Percentiles rank a stretch among this genome's conserved stretches.
Evolutionary conservation across 2,888 invertebrate genomes (phyloP).

Genomic region (Magallana nippona): DNA sequence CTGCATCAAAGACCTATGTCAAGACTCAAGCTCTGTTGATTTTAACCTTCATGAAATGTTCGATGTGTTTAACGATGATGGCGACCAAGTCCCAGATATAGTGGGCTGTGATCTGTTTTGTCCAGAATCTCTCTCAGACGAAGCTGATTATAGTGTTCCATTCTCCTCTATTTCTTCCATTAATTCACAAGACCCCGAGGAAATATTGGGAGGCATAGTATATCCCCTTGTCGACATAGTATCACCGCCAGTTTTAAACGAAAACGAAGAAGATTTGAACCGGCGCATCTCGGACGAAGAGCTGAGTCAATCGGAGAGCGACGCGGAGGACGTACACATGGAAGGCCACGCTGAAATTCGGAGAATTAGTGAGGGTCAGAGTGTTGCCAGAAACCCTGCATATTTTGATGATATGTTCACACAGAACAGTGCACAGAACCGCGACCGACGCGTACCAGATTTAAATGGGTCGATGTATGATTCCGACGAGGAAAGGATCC

Average conservation of each 20-base stretch:
- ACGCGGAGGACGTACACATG: background rate
- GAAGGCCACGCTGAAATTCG: constrained; percentile 7
- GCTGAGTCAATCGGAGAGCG: background rate
- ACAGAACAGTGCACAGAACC: background rate
- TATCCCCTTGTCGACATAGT: background rate
- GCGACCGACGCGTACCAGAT: constrained; percentile 17
- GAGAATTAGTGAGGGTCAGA: background rate
- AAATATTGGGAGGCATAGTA: background rate
- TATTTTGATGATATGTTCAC: background rate
- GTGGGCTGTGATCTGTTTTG: constrained; percentile 18
- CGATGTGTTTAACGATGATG: background rate
- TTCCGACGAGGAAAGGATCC: constrained; percentile 5
- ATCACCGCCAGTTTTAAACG: background rate
- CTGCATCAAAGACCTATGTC: background rate
- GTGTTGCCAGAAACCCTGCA: background rate
- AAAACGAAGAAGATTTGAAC: background rate
- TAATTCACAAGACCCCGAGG: background rate
- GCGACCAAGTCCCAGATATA: constrained; percentile 9
- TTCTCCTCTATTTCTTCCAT: background rate
- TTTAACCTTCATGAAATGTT: constrained; percentile 37
- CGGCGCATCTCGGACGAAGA: background rate
- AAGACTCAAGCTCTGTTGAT: background rate
- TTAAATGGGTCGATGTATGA: constrained; percentile 23
- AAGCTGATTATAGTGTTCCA: constrained; percentile 2
- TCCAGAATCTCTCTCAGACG: constrained; percentile 15